These are phyloP conservation scores for Oxyura jamaicensis DNA, from an alignment of 2,113 vertebrate genomes.

Conservation along the genomic window DNA sequence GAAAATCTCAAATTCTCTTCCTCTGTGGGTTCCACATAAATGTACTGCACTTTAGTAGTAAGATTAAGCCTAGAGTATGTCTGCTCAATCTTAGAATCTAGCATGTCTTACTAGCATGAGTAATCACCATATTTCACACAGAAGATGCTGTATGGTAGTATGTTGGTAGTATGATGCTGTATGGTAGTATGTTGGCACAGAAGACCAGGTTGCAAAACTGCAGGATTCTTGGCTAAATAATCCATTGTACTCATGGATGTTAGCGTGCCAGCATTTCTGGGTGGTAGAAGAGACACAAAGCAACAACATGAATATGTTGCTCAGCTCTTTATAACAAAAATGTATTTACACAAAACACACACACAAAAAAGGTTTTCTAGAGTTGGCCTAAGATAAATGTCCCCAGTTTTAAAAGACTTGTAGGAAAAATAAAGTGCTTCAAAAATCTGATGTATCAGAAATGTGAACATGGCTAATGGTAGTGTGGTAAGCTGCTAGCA, in stretches of 20 bases:
- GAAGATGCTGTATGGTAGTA: not conserved
- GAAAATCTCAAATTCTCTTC: not conserved
- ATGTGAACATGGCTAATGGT: not conserved
- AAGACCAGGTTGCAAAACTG: not conserved
- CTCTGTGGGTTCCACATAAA: not conserved
- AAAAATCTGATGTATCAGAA: not conserved
- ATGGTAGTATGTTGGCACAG: not conserved
- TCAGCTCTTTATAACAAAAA: not conserved
- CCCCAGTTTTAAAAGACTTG: not conserved
- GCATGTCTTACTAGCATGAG: not conserved
- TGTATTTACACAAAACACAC: not conserved
- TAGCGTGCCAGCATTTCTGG: not conserved
- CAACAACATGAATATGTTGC: not conserved
- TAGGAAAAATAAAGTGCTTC: not conserved
- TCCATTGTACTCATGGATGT: not conserved
- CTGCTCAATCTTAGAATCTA: not conserved
- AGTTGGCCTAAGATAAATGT: not conserved
- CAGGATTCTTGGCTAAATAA: not conserved
- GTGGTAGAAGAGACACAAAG: not conserved
- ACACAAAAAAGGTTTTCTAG: not conserved
- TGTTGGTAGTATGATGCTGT: too few relatives aligned
- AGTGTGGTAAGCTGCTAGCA: not conserved
- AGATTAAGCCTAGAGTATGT: not conserved
- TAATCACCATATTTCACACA: not conserved
- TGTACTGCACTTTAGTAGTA: not conserved